Evolutionary conservation across 2,113 vertebrate species (phyloP).

Genomic region (Thryonomys swinderianus): DNA sequence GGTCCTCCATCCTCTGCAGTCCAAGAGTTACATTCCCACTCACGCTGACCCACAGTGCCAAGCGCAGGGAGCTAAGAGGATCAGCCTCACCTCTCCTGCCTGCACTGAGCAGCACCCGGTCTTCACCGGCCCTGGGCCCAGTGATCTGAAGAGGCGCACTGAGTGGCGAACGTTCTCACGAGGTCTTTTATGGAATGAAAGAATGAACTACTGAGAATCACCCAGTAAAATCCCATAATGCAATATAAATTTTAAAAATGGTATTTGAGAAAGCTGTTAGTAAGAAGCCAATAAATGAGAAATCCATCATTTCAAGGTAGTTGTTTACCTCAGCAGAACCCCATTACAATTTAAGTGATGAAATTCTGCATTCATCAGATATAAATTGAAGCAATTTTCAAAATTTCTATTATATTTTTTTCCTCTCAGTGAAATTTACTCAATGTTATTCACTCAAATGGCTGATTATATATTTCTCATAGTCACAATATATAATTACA

Average conservation of each 20-base stretch:
- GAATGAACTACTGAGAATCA: neutral
- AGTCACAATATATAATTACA: neutral
- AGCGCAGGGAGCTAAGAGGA: neutral
- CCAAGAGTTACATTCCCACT: conserved; percentile 48
- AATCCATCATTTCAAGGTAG: neutral
- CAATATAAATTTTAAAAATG: neutral
- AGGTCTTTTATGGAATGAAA: neutral
- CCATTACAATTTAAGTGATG: neutral
- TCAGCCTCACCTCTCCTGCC: neutral
- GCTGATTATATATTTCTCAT: neutral
- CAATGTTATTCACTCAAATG: neutral
- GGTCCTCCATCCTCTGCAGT: neutral
- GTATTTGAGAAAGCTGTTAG: neutral
- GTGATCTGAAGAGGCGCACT: neutral
- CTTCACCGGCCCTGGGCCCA: neutral
- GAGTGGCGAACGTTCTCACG: neutral
- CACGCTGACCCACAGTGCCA: neutral
- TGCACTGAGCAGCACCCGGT: neutral
- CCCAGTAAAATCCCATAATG: neutral
- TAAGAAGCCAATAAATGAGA: neutral
- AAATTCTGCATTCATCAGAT: neutral
- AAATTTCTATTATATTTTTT: neutral
- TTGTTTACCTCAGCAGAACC: neutral
- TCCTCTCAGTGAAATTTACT: neutral
- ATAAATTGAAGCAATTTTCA: neutral